These are phyloP conservation scores for Cyclophora punctaria DNA, from an alignment of 2,888 invertebrate species.

Conservation along the genomic window DNA sequence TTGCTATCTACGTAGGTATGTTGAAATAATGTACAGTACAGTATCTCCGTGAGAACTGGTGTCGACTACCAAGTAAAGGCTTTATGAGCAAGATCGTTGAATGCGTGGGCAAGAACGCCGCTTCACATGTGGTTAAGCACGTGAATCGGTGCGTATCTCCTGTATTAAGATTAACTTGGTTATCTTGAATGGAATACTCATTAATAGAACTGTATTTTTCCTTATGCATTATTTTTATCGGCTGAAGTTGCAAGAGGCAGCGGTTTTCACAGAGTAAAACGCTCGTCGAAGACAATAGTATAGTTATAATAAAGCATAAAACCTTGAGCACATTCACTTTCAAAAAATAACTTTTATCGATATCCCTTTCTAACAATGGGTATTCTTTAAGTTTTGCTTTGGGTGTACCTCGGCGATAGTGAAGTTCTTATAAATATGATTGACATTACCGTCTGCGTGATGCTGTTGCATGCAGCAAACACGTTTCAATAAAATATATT, in stretches of 20 bases:
- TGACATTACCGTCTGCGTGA: too few species aligned
- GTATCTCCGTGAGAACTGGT: slow-evolving; percentile 29
- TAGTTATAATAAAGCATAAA: slow-evolving; percentile 1
- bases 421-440: too few species aligned
- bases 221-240: too few species aligned
- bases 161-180: slow-evolving; percentile 7
- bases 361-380: not conserved
- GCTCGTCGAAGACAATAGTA: slow-evolving; percentile 10
- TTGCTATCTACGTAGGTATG: slow-evolving; percentile 45
- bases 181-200: not conserved
- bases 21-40: slow-evolving; percentile 33
- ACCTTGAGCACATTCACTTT: slow-evolving; percentile 21
- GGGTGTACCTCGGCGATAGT: too few species aligned
- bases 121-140: slow-evolving; percentile 21
- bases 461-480: too few species aligned
- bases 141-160: slow-evolving; percentile 22
- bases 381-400: too few species aligned
- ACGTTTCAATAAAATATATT: too few species aligned
- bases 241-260: too few species aligned
- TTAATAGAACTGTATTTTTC: not conserved
- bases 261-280: too few species aligned
- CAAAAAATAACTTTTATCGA: slow-evolving; percentile 14
- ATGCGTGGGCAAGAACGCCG: slow-evolving; percentile 18
- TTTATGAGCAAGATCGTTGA: slow-evolving; percentile 16
- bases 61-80: slow-evolving; percentile 12